A percentile compares a stretch with the other conserved stretches of the same genome.
Evolutionary conservation across 2,888 invertebrate species (phyloP).

Genomic region (Cataglyphis cursor): DNA sequence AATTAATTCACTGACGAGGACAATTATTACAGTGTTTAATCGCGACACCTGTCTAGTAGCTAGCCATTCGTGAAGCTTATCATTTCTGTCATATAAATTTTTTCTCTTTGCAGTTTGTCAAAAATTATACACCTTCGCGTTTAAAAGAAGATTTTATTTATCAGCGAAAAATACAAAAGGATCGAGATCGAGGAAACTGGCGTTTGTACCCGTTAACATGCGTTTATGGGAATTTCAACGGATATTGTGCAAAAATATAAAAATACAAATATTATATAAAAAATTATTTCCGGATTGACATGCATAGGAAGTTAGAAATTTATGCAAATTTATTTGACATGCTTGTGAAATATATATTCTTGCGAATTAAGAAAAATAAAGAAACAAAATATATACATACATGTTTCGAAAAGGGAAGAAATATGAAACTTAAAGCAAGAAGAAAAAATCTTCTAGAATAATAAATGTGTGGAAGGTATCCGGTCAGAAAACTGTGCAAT

Average conservation of each 20-base stretch:
- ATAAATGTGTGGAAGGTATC: conserved; percentile 1
- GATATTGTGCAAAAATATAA: conserved; percentile 17
- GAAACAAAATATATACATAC: conserved; percentile 47
- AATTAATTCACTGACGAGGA: conserved; percentile 21
- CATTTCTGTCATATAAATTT: not conserved
- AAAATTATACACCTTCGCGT: not conserved
- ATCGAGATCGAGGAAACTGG: conserved; percentile 9
- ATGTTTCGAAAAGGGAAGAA: conserved; percentile 28
- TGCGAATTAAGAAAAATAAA: conserved; percentile 48
- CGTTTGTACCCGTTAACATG: conserved; percentile 3
- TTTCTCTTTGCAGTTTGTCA: not conserved
- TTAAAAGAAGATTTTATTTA: conserved; percentile 5
- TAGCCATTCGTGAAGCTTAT: not conserved
- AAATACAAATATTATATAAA: not conserved
- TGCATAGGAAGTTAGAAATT: not conserved
- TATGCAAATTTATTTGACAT: not conserved
- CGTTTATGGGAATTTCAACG: conserved; percentile 27
- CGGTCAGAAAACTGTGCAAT: conserved; percentile 19
- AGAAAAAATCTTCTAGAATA: not conserved
- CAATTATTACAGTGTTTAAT: conserved; percentile 20
- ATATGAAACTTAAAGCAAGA: conserved; percentile 34
- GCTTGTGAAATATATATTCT: not conserved
- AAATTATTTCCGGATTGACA: conserved; percentile 1
- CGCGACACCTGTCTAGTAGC: not conserved
- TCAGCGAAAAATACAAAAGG: conserved; percentile 15